Evolutionary conservation across 2,797 vertebrate genomes (phyloP), one percentile per base, ranked within the genome.

Genomic region (Catharus ustulatus): DNA sequence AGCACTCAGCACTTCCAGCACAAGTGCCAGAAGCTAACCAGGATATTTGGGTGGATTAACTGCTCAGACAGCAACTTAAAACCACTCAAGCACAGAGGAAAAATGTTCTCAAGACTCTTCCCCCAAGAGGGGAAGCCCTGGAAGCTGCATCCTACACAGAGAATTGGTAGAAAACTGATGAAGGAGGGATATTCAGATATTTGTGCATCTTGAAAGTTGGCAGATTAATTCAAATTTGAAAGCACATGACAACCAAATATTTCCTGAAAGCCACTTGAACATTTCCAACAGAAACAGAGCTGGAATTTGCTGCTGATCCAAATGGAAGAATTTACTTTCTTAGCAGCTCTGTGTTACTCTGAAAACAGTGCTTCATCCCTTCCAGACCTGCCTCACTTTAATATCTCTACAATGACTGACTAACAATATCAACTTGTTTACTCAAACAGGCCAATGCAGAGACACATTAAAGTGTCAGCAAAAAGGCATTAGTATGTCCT

Each of bases 241-340:
- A 91, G 79, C 54, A 59, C 46, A 64, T 2, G 10, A 75, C 90
- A 93, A 95, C 76, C 84, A 89, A 74, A 3, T 90, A 92, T 87
- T 85, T 95, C 93, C 90, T 23, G 9, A 87, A 64, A 95, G 89
- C 38, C 45, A 64, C 68, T 83, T 48, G 17, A 84, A 43, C 75
- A 51, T 40, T 89, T 94, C 94, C 94, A 94, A 94, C 68, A 95
- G 95, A 95, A 96, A 96, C 83, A 96, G 87, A 81, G 80, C n/a
- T 94, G 94, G 96, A 94, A 96, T 95, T 93, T 87, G 73, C 80
- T 88, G 66, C 74, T 77, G 62, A 75, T 91, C 83, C 85, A 93
- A 94, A 76, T 59, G 49, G 75, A 94, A 95, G 91, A 88, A 95
- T 86, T 81, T 86, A 84, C 74, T 88, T 69, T 90, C 74, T 80